Percentiles rank a stretch among this genome's conserved stretches.
These are phyloP conservation scores for Dichetophora obliterata DNA, from an alignment of 2,888 invertebrate species.

Conservation along the genomic window DNA sequence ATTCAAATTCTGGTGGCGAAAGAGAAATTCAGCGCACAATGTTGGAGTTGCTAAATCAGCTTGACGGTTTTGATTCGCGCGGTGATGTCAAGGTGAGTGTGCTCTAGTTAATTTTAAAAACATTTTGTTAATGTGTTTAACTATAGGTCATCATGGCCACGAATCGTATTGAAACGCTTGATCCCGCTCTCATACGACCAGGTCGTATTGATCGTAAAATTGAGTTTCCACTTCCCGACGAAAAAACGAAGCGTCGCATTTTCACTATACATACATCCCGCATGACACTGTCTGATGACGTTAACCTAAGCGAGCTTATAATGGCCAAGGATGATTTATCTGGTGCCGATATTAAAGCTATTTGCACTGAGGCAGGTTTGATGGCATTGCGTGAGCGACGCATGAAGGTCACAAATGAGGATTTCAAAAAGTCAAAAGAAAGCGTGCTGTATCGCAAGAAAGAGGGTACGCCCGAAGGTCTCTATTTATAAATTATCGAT, in stretches of 20 bases:
- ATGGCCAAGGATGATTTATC: slow-evolving; percentile 99
- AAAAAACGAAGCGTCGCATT: slow-evolving; percentile 96
- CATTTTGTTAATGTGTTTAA: background rate
- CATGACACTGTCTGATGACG: slow-evolving; percentile 98
- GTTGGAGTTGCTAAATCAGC: slow-evolving; percentile 97
- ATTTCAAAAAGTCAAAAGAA: slow-evolving; percentile 99
- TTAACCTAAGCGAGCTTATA: slow-evolving; percentile 95
- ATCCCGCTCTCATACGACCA: slow-evolving; percentile 98
- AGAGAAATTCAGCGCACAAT: slow-evolving; percentile 99
- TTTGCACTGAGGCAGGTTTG: slow-evolving; percentile 99
- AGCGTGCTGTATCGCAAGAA: slow-evolving; percentile 99
- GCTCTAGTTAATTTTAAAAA: background rate
- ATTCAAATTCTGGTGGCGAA: slow-evolving; percentile 99
- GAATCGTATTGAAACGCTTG: slow-evolving; percentile 97
- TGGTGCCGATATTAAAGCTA: slow-evolving; percentile 97
- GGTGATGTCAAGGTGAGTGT: slow-evolving; percentile 91
- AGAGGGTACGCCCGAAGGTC: slow-evolving; percentile 98
- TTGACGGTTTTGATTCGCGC: slow-evolving; percentile 97
- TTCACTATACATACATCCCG: slow-evolving; percentile 99
- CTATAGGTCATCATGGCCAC: slow-evolving; percentile 94
- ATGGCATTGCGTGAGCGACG: slow-evolving; percentile 97
- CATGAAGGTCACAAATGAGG: slow-evolving; percentile 99
- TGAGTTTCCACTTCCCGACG: slow-evolving; percentile 98
- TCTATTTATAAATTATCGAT: slow-evolving; percentile 90
- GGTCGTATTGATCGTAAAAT: slow-evolving; percentile 99